Base-by-base conservation (phyloP, 2,797 vertebrate species). In the Adelosebastes latens region DNA sequence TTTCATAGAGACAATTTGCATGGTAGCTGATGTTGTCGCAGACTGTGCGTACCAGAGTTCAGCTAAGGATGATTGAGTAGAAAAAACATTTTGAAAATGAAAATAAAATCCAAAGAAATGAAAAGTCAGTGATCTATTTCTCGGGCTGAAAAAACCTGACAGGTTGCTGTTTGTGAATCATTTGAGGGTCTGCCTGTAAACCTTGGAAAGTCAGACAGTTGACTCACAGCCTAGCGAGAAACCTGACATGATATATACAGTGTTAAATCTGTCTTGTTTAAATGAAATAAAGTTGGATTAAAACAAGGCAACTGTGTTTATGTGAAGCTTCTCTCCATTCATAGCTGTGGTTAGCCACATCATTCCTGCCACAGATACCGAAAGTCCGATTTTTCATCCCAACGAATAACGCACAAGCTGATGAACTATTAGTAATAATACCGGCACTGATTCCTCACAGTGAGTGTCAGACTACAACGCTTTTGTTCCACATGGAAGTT, bases 271-370 rank as follows among this genome's bases (percentile, higher is more conserved):
- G 71, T 74, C 79, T 90, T 92, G 85, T 90, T 91, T 86, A 81
- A 88, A 84, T 68, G 55, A 31, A 80, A 84, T 31, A 61, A 88
- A 85, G 73, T n/a, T 82, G 83, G 74, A 90, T 90, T 81, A 85
- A 90, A 84, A 88, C 83, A 79, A 75, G 8, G 59, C 73, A 81
- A 60, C 87, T 83, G 66, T 93, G 89, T 93, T 95, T 93, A 92
- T 87, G 66, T 90, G 87, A 72, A 66, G 77, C 42, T 73, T 80
- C 67, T 89, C 82, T 92, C 82, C 81, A 67, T 74, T 83, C 90
- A 91, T 93, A 87, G 82, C 82, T 94, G 92, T 85, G 92, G 93
- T 91, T 77, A 78, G 67, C 94, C 92, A 25, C 92, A 87, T 49
- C 80, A 65, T 90, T 93, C 92, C 77, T 75, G 46, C 79, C 66